Evolutionary conservation across 1,140 invertebrate genomes (phyloP), one percentile per base, ranked within the genome.

Genomic region (Hycleus phaleratus): DNA sequence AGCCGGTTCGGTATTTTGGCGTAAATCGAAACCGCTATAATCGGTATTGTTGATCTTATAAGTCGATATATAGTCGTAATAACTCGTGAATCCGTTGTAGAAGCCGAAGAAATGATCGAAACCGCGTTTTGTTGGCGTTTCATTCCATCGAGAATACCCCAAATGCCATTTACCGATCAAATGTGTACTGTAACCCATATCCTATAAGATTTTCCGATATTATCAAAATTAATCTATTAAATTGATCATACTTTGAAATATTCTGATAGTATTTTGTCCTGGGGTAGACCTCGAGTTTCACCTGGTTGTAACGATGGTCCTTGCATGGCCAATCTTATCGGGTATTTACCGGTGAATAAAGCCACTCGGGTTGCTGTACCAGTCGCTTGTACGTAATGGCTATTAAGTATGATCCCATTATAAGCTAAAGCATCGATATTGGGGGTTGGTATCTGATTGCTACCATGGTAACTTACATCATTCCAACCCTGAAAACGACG

Each of bases 101-200:
- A 80, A 85, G 3, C 85, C 85, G 26, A 85, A 72, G 71, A 83
- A 81, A 10, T 78, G 77, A 60, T 87, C 82, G 63, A 87, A 87
- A 2, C 85, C 85, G 46, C 85, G 72, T 32, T 75, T 67, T 6
- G 78, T 76, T 2, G 85, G 85, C 2, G 80, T 81, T 51, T 85
- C 81, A 38, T 80, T 76, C 50, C 72, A 76, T n/a, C 77, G 76
- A 46, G 79, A 80, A 62, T 80, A 81, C 0, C 85, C 85, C 26
- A 85, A 69, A 59, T 86, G 82, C 85, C 85, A 87, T 74, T 88
- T 89, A 26, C 87, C 86, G 40, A 88, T 76, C 11, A 85, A 72
- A 70, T 82, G 81, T 0, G 84, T 86, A 2, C 71, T 71, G 68
- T 88, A 88, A 66, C 84, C 74, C 67, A 87, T 58, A 26, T 84